Conservation (phyloP, 2,797 vertebrate genomes). For the Falco cherrug region DNA sequence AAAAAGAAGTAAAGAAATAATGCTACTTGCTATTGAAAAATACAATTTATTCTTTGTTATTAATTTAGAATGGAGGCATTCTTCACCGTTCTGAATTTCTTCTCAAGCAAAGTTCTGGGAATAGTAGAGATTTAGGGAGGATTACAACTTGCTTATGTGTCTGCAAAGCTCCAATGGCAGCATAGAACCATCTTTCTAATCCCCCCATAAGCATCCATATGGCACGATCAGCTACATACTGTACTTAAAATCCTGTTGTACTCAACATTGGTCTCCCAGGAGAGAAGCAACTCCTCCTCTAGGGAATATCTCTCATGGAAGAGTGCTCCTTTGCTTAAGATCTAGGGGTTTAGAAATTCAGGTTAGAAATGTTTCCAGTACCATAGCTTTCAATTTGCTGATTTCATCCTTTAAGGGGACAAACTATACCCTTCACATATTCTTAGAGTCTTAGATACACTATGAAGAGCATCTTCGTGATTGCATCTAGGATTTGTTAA, state of each 20-base stretch:
- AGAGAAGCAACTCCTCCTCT: background rate
- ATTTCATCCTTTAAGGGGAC: background rate
- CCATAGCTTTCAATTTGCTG: too few species aligned
- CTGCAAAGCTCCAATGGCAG: background rate
- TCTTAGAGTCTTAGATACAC: background rate
- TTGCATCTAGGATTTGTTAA: background rate
- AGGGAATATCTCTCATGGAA: background rate
- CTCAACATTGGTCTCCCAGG: background rate
- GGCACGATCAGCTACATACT: accelerated
- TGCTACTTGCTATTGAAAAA: background rate
- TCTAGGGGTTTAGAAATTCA: background rate
- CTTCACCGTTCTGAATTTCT: background rate
- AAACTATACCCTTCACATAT: background rate
- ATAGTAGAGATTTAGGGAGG: background rate
- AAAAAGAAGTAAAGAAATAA: background rate
- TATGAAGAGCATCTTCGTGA: background rate
- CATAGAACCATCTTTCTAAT: background rate
- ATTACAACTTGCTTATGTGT: background rate
- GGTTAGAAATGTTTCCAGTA: background rate
- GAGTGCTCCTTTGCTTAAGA: background rate
- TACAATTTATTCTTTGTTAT: background rate
- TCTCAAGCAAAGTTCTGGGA: background rate
- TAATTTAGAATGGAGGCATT: background rate
- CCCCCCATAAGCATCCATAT: too few species aligned
- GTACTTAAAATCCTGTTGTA: background rate